Conservation (phyloP, 1,140 invertebrate species). For the Nylanderia fulva region DNA sequence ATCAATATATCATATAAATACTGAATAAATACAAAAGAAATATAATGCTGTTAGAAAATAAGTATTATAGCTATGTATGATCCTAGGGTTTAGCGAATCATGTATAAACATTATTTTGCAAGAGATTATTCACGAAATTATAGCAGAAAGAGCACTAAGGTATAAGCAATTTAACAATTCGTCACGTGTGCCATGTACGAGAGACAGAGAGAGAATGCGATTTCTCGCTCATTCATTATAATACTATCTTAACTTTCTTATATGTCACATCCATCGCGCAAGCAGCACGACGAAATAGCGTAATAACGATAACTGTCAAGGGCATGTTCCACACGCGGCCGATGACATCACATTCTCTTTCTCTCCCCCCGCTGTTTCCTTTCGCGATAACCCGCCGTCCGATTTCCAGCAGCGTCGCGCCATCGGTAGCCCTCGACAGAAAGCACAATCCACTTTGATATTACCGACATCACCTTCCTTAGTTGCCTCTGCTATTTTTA, state of each 20-base stretch:
- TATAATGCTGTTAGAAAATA: too few species aligned
- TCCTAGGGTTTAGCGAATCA: not conserved
- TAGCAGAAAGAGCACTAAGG: not conserved
- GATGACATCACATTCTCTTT: conserved; percentile 65
- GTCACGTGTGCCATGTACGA: not conserved
- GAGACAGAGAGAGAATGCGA: too few species aligned
- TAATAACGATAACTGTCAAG: conserved; percentile 68
- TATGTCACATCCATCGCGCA: not conserved
- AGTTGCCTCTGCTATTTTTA: not conserved
- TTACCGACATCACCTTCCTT: conserved; percentile 63
- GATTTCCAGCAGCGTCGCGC: conserved; percentile 46
- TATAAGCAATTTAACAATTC: not conserved
- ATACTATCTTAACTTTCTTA: not conserved
- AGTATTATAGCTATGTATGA: not conserved
- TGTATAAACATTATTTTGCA: not conserved
- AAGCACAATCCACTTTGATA: not conserved
- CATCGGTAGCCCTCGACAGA: conserved; percentile 40
- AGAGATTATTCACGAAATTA: not conserved
- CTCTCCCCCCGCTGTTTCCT: conserved; percentile 45
- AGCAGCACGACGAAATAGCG: conserved; percentile 43
- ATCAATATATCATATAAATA: too few species aligned
- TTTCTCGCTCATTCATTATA: not conserved
- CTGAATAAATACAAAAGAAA: too few species aligned
- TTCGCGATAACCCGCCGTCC: conserved; percentile 34
- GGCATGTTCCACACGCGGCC: conserved; percentile 55